Percentiles rank a stretch among this genome's conserved stretches.
phyloP scores from a whole-genome alignment of 2,113 vertebrate species.

The Merops nubicus region DNA sequence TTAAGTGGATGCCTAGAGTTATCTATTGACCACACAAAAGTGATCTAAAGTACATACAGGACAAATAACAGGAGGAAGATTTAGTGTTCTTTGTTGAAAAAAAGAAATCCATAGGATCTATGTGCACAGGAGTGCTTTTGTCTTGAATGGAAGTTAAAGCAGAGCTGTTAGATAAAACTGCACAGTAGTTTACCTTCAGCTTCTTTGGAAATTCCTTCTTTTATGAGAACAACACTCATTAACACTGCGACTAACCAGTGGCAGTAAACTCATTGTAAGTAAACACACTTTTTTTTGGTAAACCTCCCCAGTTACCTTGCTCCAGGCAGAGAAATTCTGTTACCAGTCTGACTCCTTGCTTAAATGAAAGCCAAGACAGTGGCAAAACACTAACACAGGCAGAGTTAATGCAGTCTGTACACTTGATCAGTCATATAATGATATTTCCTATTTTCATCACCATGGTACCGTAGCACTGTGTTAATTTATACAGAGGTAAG shows the following conservation, averaged over 20 bases:
- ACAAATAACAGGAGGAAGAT: not conserved
- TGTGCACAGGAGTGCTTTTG: not conserved
- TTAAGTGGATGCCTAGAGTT: not conserved
- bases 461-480: not conserved
- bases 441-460: not conserved
- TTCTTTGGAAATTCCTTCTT: not conserved
- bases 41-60: not conserved
- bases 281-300: not conserved
- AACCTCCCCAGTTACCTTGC: not conserved
- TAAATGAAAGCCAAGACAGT: not conserved
- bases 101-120: not conserved
- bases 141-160: not conserved
- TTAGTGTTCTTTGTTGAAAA: not conserved
- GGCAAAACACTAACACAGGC: not conserved
- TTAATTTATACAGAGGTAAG: not conserved
- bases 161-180: not conserved
- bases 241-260: not conserved
- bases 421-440: not conserved
- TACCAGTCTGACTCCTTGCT: not conserved
- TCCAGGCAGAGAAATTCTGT: not conserved
- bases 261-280: not conserved
- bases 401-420: not conserved
- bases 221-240: not conserved
- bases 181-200: not conserved
- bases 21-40: not conserved